Evolutionary conservation across 2,113 vertebrate species (phyloP).

Genomic region (Nibea coibor): DNA sequence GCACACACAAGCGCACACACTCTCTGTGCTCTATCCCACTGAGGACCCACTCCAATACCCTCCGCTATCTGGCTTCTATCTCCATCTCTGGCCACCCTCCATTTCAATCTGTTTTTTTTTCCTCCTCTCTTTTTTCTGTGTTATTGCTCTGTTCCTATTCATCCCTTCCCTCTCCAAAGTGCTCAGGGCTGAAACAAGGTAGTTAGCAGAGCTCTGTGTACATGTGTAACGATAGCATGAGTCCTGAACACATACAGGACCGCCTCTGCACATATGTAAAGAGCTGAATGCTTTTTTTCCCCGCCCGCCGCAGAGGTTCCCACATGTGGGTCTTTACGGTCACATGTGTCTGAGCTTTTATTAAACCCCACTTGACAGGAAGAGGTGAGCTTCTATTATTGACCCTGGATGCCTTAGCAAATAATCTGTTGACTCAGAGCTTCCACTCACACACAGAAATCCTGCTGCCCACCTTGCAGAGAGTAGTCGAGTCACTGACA

Average conservation of each 20-base stretch:
- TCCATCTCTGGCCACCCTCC: conserved; percentile 59
- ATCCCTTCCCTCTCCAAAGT: conserved; percentile 45
- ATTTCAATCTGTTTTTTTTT: conserved; percentile 57
- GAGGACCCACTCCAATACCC: conserved; percentile 67
- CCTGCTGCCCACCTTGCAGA: background rate
- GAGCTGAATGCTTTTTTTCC: background rate
- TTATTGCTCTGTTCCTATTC: conserved; percentile 51
- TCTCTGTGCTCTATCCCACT: conserved; percentile 19
- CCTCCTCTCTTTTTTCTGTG: background rate
- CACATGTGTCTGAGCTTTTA: conserved; percentile 54
- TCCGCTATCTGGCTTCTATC: conserved; percentile 44
- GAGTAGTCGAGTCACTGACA: conserved; percentile 12
- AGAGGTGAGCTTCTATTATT: conserved; percentile 56
- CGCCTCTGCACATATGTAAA: conserved; percentile 34
- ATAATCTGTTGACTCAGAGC: conserved; percentile 66
- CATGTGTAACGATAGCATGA: conserved; percentile 25
- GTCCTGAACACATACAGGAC: conserved; percentile 9
- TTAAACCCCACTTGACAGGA: conserved; percentile 69
- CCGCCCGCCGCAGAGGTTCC: background rate
- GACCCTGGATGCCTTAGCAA: conserved; percentile 61
- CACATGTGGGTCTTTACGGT: conserved; percentile 13
- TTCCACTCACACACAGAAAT: conserved; percentile 1
- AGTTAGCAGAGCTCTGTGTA: conserved; percentile 33
- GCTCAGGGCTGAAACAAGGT: conserved; percentile 52
- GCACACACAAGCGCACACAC: conserved; percentile 17